Conservation (phyloP, 2,113 vertebrate species). For the Axis porcinus region DNA sequence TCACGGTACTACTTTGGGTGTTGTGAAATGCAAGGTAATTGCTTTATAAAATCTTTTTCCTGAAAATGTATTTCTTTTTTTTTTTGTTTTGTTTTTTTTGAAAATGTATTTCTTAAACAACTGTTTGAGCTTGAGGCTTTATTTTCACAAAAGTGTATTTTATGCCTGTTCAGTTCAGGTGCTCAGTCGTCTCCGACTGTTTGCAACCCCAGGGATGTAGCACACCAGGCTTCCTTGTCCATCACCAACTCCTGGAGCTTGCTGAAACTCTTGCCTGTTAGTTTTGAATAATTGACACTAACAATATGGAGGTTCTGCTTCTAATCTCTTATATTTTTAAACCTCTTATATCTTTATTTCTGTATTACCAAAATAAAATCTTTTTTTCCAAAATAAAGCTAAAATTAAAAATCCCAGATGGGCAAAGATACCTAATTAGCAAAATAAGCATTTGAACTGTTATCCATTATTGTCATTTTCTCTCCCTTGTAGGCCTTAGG, state of each 20-base stretch:
- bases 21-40: slow-evolving; percentile 94
- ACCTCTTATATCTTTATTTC: neutral
- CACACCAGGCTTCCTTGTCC: neutral
- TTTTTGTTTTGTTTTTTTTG: too few relatives aligned
- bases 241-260: neutral
- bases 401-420: slow-evolving; percentile 28
- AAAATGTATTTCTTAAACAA: slow-evolving; percentile 5
- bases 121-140: neutral
- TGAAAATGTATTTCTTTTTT: neutral
- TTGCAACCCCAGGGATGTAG: fast-evolving
- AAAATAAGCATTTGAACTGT: slow-evolving; percentile 23
- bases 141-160: slow-evolving; percentile 23
- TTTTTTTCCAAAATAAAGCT: neutral
- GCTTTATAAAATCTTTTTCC: slow-evolving; percentile 42
- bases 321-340: neutral
- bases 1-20: slow-evolving; percentile 97
- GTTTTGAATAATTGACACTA: neutral
- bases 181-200: fast-evolving
- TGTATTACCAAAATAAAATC: slow-evolving; percentile 24
- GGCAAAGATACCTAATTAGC: neutral
- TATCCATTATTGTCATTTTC: neutral
- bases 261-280: neutral
- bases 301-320: neutral
- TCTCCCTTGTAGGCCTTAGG: neutral
- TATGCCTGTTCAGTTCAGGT: neutral